Conservation (phyloP, 2,797 vertebrate species). For the Fringilla coelebs region DNA sequence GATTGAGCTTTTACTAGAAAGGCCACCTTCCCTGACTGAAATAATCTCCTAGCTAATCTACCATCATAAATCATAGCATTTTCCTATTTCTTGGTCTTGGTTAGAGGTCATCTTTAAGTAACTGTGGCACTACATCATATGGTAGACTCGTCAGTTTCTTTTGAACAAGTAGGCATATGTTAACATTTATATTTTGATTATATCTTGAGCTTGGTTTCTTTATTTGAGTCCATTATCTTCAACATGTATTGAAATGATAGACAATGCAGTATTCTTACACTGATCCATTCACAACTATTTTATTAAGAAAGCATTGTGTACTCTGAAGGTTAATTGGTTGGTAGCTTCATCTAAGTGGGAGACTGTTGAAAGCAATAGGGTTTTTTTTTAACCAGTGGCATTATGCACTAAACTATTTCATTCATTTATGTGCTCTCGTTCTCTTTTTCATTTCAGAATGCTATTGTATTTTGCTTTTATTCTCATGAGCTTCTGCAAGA, state of each 20-base stretch:
- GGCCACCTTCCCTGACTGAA: conserved; percentile 41
- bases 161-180: background rate
- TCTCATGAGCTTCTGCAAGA: conserved; percentile 4
- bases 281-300: background rate
- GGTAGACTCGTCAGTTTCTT: background rate
- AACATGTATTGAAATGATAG: background rate
- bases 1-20: conserved; percentile 30
- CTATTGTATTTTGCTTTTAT: conserved; percentile 47
- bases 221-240: background rate
- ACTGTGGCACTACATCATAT: background rate
- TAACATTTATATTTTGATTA: conserved; percentile 32
- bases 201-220: background rate
- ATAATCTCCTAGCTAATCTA: conserved; percentile 30
- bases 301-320: conserved; percentile 6
- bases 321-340: conserved; percentile 29
- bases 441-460: conserved; percentile 46
- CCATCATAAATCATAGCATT: conserved; percentile 25
- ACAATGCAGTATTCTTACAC: background rate
- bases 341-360: conserved; percentile 37
- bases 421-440: conserved; percentile 2
- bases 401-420: conserved; percentile 21
- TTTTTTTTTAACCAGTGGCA: background rate
- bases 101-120: conserved; percentile 18
- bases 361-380: conserved; percentile 20
- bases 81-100: conserved; percentile 30